phyloP scores from a whole-genome alignment of 2,888 invertebrate genomes.

The Calameuta idolon region DNA sequence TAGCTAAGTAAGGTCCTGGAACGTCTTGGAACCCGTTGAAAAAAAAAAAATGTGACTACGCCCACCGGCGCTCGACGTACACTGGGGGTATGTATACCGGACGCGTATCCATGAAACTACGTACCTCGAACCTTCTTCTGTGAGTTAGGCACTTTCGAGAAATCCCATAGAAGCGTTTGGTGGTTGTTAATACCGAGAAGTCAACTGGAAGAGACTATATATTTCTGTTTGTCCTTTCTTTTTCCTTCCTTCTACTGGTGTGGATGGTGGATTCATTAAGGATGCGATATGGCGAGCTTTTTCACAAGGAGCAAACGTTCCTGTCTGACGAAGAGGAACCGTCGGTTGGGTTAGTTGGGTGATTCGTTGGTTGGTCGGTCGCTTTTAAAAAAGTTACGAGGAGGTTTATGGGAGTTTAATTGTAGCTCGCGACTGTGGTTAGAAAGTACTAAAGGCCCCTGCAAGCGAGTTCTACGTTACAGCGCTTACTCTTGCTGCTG shows the following conservation, averaged over 20 bases:
- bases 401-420: conserved; percentile 63
- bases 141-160: conserved; percentile 27
- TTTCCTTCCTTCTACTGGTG: background rate
- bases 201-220: background rate
- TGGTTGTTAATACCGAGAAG: background rate
- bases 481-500: conserved; percentile 28
- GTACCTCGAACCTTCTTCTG: background rate
- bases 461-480: conserved; percentile 31
- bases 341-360: background rate
- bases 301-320: conserved; percentile 22
- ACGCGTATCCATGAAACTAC: background rate
- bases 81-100: background rate
- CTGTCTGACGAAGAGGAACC: background rate
- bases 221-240: background rate
- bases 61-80: background rate
- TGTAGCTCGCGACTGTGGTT: conserved; percentile 63
- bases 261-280: conserved; percentile 48
- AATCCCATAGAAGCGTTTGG: conserved; percentile 20
- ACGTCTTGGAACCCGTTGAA: background rate
- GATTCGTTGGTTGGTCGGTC: conserved; percentile 25
- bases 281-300: conserved; percentile 53
- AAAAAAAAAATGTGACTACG: background rate
- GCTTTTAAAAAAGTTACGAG: conserved; percentile 61
- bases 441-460: conserved; percentile 62
- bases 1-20: background rate